These are phyloP conservation scores for Myotis davidii DNA, from an alignment of 2,113 vertebrate genomes.

Conservation along the genomic window DNA sequence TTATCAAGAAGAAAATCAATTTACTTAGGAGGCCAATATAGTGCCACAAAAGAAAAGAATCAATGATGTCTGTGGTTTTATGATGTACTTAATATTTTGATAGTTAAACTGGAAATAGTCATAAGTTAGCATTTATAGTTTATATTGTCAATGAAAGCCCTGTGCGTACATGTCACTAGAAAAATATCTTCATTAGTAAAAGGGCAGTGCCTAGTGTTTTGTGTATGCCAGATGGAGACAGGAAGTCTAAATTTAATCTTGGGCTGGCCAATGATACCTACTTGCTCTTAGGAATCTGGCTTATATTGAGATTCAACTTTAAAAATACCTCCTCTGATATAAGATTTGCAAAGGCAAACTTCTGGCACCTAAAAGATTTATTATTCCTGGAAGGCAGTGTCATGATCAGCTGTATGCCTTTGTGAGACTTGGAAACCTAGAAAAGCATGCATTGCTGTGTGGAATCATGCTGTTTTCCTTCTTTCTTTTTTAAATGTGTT, in stretches of 20 bases:
- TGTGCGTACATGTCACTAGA: not conserved
- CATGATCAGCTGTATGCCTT: not conserved
- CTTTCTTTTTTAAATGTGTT: not conserved
- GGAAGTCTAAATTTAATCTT: slow-evolving; percentile 26
- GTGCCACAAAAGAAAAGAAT: slow-evolving; percentile 40
- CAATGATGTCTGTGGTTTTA: slow-evolving; percentile 56
- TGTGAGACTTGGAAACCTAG: not conserved
- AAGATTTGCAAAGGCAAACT: slow-evolving; percentile 21
- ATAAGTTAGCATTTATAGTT: slow-evolving; percentile 61
- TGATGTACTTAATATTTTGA: slow-evolving; percentile 54
- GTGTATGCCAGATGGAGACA: not conserved
- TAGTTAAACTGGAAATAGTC: slow-evolving; percentile 54
- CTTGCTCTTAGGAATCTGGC: slow-evolving; percentile 24
- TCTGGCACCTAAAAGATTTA: not conserved
- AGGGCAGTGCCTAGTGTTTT: not conserved
- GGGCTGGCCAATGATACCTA: not conserved
- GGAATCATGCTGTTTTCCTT: not conserved
- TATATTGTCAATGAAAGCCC: slow-evolving; percentile 42
- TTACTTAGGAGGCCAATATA: slow-evolving; percentile 21
- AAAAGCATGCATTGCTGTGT: not conserved
- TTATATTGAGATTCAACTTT: slow-evolving; percentile 24
- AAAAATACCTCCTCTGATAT: not conserved
- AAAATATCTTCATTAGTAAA: slow-evolving; percentile 51
- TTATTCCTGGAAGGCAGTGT: not conserved
- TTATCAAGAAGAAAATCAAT: slow-evolving; percentile 57